These are phyloP conservation scores for Meta bourneti DNA, from an alignment of 2,888 invertebrate genomes.

Conservation along the genomic window DNA sequence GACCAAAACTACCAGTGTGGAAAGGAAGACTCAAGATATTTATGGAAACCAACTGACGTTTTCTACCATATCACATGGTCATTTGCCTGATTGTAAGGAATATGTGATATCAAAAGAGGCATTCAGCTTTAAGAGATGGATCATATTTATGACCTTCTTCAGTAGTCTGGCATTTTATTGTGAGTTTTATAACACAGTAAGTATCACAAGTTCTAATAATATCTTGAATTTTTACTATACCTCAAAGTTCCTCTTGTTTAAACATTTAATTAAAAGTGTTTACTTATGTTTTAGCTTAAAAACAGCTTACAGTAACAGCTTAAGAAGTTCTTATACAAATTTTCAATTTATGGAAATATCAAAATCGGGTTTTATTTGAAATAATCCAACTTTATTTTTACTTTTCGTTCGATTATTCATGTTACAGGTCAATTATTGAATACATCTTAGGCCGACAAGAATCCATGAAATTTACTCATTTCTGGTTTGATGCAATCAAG, in stretches of 20 bases:
- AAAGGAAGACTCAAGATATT: slow-evolving; percentile 61
- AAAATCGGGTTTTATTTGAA: no score
- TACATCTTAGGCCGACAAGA: no score
- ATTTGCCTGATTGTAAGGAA: slow-evolving; percentile 43
- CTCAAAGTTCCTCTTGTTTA: background rate
- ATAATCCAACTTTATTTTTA: no score
- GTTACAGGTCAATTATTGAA: no score
- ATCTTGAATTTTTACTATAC: background rate
- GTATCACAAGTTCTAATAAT: slow-evolving; percentile 5
- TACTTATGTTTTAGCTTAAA: background rate
- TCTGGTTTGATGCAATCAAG: no score
- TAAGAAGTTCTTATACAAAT: background rate
- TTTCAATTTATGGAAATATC: background rate
- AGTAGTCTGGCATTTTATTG: slow-evolving; percentile 64
- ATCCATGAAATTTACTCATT: no score
- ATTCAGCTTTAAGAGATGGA: slow-evolving; percentile 66
- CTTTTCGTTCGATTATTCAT: no score
- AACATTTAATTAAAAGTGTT: background rate
- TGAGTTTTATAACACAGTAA: slow-evolving; percentile 71
- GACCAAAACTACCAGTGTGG: slow-evolving; percentile 28
- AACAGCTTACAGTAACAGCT: no score
- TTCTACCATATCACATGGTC: slow-evolving; percentile 45
- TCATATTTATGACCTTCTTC: slow-evolving; percentile 55
- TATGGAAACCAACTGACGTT: slow-evolving; percentile 68
- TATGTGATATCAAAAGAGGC: slow-evolving; percentile 63